These are phyloP conservation scores for Temnopleurus reevesii DNA, from an alignment of 53 echinoderm and acorn worm species.

Conservation along the genomic window DNA sequence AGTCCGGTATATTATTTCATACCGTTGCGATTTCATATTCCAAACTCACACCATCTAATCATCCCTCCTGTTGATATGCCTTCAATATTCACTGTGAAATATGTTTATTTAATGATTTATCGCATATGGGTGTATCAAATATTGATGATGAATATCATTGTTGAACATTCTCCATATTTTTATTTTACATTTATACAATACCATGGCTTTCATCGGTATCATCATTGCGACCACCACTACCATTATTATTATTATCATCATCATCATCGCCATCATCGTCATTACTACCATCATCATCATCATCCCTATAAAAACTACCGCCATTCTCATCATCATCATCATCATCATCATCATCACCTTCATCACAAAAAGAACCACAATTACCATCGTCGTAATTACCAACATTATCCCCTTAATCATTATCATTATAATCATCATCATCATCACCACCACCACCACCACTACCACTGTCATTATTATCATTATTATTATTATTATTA, in stretches of 20 bases:
- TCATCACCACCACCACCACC: no score
- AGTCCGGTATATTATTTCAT: background rate
- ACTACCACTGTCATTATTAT: no score
- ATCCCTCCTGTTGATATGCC: slow-evolving; percentile 5
- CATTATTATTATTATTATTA: no score
- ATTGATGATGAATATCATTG: no score
- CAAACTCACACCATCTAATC: background rate
- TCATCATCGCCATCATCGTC: background rate
- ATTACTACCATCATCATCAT: background rate
- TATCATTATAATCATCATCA: background rate
- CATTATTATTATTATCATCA: background rate
- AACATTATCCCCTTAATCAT: background rate
- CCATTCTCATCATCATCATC: background rate
- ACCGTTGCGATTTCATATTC: background rate
- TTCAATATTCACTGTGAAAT: background rate
- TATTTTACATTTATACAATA: no score
- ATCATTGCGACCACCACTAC: no score
- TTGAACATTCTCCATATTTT: no score
- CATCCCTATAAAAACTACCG: background rate
- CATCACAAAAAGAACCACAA: background rate
- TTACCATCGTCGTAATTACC: background rate
- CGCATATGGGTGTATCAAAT: no score
- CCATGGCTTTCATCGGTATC: background rate
- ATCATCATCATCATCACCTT: background rate
- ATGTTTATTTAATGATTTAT: no score